Evolutionary conservation across 2,113 vertebrate genomes (phyloP).

Genomic region (cat (Felis catus)): F.catus_Fca126_mat1.0 CM031424.1:51922001-51922500

Average conservation of each 20-base stretch:
- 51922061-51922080: not conserved
- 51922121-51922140: not conserved
- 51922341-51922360: not conserved
- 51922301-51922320: not conserved
- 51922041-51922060: not conserved
- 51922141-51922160: not conserved
- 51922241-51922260: not conserved
- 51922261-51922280: not conserved
- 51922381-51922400: not conserved
- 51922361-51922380: not conserved
- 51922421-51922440: not conserved
- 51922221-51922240: not conserved
- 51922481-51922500: not conserved
- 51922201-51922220: not conserved
- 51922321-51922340: not conserved
- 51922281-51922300: not conserved
- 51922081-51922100: not conserved
- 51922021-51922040: not conserved
- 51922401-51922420: not conserved
- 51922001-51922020: not conserved
- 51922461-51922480: not conserved
- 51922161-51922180: conserved; percentile 12
- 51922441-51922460: not conserved
- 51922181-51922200: not conserved
- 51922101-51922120: not conserved